phyloP scores from a whole-genome alignment of 2,113 vertebrate genomes.

The Triplophysa rosa region DNA sequence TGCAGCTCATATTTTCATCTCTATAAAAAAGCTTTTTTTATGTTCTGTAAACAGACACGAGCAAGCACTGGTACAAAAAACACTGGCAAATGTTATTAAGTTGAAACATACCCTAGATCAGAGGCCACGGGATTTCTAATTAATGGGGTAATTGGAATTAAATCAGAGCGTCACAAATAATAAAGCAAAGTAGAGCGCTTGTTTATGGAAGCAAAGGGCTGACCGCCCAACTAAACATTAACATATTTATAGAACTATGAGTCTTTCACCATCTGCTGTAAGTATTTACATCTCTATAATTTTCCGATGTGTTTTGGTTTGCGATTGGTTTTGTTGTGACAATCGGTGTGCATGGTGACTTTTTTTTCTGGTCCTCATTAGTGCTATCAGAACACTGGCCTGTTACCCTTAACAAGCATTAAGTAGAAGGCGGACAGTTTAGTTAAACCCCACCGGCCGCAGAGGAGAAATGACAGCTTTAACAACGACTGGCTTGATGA shows the following conservation, averaged over 20 bases:
- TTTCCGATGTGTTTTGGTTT: conserved; percentile 34
- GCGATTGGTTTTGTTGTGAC: conserved; percentile 23
- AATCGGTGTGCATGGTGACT: conserved; percentile 34
- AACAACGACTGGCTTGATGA: conserved; percentile 67
- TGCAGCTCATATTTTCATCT: not conserved
- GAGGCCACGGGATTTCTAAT: conserved; percentile 72
- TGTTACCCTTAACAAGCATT: conserved; percentile 67
- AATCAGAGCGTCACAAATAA: conserved; percentile 68
- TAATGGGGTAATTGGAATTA: conserved; percentile 73
- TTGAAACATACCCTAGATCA: conserved; percentile 65
- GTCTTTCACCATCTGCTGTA: conserved; percentile 30
- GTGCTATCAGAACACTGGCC: conserved; percentile 68
- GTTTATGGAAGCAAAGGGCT: conserved; percentile 23
- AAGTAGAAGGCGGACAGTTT: conserved; percentile 71
- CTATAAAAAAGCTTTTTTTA: conserved; percentile 3
- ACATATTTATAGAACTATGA: conserved; percentile 43
- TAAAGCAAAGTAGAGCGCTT: conserved; percentile 55
- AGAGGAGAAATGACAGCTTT: conserved; percentile 76
- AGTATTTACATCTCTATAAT: conserved; percentile 30
- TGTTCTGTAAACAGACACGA: conserved; percentile 39
- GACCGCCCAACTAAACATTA: conserved; percentile 39
- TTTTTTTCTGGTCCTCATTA: conserved; percentile 68
- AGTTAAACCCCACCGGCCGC: conserved; percentile 61
- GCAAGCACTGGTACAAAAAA: conserved; percentile 58
- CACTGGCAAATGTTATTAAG: conserved; percentile 66